Evolutionary conservation across 2,888 invertebrate species (phyloP), one percentile per base, ranked within the genome.

Genomic region (Calameuta pallipes): DNA sequence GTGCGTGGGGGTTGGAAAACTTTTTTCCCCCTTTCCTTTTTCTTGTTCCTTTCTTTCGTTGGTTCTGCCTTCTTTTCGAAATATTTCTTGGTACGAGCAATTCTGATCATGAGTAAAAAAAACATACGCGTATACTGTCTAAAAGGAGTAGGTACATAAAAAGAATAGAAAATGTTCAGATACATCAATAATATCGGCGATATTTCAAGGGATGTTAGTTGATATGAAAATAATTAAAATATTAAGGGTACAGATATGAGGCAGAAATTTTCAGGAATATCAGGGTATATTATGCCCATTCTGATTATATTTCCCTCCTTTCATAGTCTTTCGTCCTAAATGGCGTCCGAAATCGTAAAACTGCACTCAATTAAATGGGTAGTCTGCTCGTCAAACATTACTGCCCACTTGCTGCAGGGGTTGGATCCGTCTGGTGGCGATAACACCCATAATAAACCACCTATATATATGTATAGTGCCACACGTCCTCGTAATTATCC

Each of bases 321-420:
- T 33, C 70, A 13, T 70, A 33, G 12, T 30, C 11, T 80, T 83
- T 85, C 80, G 83, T 82, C 82, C 80, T 77, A 79, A 85, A 82
- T 80, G 80, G 83, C 83, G 81, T 85, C 82, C 83, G 82, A 85
- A 84, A 85, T 85, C 85, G 84, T 86, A 85, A 87, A 87, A 85
- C 83, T 84, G 79, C 78, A 78, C 84, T 85, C 85, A 85, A 86
- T 87, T 86, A 85, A 87, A 86, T 83, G 85, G 85, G 83, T 83
- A 83, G 85, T 74, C 83, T 82, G 84, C 82, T 86, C 87, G 87
- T 87, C 87, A 85, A 86, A 85, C 81, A 82, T 86, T 85, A 86
- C 82, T 83, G 83, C 84, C 85, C 83, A 85, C 85, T 86, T 85
- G 83, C 80, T 83, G 80, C 80, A 34, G 56, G 15, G 82, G 82